Conservation (phyloP, 2,797 vertebrate species). For the Sphenodon punctatus region DNA sequence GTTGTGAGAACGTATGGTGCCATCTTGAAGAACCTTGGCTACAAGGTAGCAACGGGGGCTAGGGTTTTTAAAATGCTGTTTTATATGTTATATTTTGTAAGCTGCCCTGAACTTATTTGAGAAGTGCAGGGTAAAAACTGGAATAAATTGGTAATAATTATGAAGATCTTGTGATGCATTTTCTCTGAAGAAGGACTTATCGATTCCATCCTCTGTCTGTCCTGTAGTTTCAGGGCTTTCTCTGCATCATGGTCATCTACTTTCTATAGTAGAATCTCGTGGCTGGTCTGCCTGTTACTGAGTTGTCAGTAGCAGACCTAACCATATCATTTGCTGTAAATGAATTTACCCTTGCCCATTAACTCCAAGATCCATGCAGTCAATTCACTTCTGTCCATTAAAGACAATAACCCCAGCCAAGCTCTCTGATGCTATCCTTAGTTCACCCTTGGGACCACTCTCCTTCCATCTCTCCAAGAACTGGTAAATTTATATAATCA, state of each 20-base stretch:
- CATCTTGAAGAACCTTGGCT: too few relatives aligned
- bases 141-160: not conserved
- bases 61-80: too few relatives aligned
- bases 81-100: not conserved
- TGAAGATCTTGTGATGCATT: not conserved
- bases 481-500: conserved; percentile 50
- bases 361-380: conserved; percentile 34
- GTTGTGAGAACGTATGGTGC: too few relatives aligned
- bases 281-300: conserved; percentile 14
- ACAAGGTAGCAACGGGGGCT: too few relatives aligned
- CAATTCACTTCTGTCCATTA: conserved; percentile 63
- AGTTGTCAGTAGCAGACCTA: too few relatives aligned
- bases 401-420: conserved; percentile 56
- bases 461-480: conserved; percentile 48
- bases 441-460: conserved; percentile 48
- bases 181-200: not conserved
- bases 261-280: conserved; percentile 4
- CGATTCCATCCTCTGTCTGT: not conserved
- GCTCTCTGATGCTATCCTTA: conserved; percentile 49
- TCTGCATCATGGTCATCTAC: not conserved
- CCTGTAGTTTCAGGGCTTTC: not conserved
- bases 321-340: conserved; percentile 53
- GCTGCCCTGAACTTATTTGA: too few relatives aligned
- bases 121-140: not conserved
- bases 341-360: conserved; percentile 65